phyloP scores from a whole-genome alignment of 2,113 vertebrate genomes.

The Eulemur rufifrons region DNA sequence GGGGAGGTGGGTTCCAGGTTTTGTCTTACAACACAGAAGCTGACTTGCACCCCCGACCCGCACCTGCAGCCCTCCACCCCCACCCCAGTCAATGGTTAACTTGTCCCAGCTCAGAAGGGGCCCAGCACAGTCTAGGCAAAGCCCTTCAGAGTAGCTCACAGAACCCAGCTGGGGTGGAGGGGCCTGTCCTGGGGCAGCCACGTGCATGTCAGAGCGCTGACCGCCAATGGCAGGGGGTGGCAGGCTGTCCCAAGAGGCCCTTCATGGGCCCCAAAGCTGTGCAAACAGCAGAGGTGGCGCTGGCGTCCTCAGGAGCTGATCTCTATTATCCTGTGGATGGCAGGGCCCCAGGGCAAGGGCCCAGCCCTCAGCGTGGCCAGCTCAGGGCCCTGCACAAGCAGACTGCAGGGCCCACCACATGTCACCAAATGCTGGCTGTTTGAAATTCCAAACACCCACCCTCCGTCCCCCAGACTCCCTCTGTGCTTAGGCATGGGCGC shows the following conservation, averaged over 20 bases:
- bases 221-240: not conserved
- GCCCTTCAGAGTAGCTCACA: not conserved
- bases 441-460: not conserved
- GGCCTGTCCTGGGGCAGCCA: not conserved
- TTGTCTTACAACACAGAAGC: not conserved
- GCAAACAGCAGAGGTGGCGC: not conserved
- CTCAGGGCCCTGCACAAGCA: not conserved
- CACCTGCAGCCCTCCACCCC: not conserved
- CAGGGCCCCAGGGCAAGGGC: constrained; percentile 26
- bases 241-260: not conserved
- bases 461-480: not conserved
- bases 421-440: not conserved
- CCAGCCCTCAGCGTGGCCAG: not conserved
- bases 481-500: fast-evolving
- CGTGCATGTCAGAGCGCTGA: not conserved
- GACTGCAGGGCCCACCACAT: too few relatives aligned
- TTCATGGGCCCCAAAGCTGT: not conserved
- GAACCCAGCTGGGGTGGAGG: not conserved
- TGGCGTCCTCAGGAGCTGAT: constrained; percentile 21
- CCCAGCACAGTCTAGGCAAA: not conserved
- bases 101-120: not conserved
- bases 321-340: not conserved
- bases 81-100: constrained; percentile 64
- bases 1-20: not conserved
- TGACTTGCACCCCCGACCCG: not conserved